Percentiles rank a stretch among this genome's conserved stretches.
Conservation (phyloP, 2,113 vertebrate species). For the Chionodraco myersi region DNA sequence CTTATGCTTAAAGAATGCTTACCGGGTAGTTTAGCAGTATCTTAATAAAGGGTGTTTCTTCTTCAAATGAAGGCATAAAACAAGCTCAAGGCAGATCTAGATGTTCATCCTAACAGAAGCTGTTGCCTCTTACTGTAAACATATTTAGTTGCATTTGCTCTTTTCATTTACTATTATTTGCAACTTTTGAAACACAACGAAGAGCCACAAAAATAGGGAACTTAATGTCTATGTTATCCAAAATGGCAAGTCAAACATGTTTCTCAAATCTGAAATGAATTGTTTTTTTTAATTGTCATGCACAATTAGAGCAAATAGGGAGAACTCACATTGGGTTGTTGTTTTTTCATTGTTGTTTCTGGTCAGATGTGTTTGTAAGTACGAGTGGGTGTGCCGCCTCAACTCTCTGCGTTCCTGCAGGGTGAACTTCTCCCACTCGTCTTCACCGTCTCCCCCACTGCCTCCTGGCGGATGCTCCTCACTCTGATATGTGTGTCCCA, state of each 20-base stretch:
- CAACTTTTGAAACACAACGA: conserved; percentile 22
- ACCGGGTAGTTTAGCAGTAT: conserved; percentile 11
- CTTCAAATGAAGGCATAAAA: conserved; percentile 45
- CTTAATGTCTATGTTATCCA: neutral
- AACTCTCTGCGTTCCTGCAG: conserved; percentile 66
- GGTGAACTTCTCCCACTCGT: conserved; percentile 78
- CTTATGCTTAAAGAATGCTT: conserved; percentile 1
- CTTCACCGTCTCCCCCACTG: conserved; percentile 67
- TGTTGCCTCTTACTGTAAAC: conserved; percentile 28
- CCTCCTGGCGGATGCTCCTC: conserved; percentile 78
- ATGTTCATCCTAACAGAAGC: conserved; percentile 26
- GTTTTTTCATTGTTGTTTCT: conserved; percentile 52
- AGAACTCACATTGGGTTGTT: conserved; percentile 42
- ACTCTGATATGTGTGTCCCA: conserved; percentile 85
- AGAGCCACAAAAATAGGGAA: conserved; percentile 13
- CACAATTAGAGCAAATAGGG: conserved; percentile 1
- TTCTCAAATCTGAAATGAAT: neutral
- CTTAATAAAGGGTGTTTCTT: conserved; percentile 20
- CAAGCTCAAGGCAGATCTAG: conserved; percentile 15
- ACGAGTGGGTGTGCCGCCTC: conserved; percentile 71
- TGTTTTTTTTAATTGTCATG: too few species aligned
- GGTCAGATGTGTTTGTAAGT: conserved; percentile 55
- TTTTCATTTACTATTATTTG: conserved; percentile 28
- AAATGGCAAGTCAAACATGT: conserved; percentile 3
- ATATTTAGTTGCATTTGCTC: conserved; percentile 12